phyloP scores from a whole-genome alignment of 2,113 vertebrate species.

The Chiloscyllium plagiosum region DNA sequence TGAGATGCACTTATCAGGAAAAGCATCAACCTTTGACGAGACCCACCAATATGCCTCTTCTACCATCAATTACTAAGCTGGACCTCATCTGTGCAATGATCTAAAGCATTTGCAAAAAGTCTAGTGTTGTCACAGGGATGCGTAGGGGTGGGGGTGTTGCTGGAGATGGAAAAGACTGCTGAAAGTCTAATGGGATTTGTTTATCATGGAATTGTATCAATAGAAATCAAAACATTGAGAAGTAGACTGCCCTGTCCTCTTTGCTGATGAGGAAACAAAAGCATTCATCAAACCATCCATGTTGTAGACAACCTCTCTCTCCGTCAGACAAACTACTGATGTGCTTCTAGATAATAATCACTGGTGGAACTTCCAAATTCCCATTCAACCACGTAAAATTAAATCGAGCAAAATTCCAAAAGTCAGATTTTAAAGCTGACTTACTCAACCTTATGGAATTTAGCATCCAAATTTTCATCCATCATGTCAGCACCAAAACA shows the following conservation, averaged over 20 bases:
- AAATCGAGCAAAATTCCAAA: not conserved
- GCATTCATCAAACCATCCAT: not conserved
- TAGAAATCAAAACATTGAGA: not conserved
- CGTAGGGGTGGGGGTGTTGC: no score
- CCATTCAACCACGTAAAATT: not conserved
- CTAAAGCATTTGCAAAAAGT: not conserved
- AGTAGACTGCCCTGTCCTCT: not conserved
- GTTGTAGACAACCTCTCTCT: not conserved
- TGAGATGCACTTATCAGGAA: not conserved
- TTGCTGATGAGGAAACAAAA: not conserved
- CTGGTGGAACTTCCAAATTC: not conserved
- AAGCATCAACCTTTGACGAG: not conserved
- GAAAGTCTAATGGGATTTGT: not conserved
- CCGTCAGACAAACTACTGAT: not conserved
- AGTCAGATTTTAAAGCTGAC: not conserved
- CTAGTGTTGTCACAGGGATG: no score
- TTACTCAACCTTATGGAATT: not conserved
- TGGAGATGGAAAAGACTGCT: no score
- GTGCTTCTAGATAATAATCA: not conserved
- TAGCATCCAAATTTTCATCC: not conserved
- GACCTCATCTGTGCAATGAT: not conserved
- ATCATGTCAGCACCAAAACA: not conserved
- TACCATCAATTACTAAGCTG: not conserved
- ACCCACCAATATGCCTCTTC: not conserved
- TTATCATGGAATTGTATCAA: not conserved